A percentile compares a stretch with the other conserved stretches of the same genome.
Evolutionary conservation across 2,113 vertebrate genomes (phyloP).

Genomic region (Cyprichromis sp.): DNA sequence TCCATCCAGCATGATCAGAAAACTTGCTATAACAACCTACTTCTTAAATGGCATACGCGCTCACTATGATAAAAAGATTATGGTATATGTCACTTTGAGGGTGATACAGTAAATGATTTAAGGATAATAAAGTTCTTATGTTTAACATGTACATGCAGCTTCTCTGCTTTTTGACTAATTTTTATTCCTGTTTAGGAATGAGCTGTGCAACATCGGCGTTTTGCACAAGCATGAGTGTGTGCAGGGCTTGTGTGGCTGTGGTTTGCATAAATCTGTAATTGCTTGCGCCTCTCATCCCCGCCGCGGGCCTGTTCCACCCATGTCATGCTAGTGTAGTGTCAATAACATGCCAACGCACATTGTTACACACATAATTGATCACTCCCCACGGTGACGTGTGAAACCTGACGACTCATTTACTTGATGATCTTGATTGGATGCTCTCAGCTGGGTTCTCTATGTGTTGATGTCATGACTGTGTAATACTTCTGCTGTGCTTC

Average conservation of each 20-base stretch:
- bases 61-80: not conserved
- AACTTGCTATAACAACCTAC: fast-evolving
- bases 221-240: not conserved
- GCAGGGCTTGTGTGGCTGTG: not conserved
- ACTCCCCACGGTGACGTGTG: not conserved
- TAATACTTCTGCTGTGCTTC: not conserved
- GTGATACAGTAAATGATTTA: not conserved
- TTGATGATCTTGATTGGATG: not conserved
- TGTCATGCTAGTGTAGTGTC: slow-evolving; percentile 1
- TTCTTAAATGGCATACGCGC: fast-evolving
- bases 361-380: slow-evolving; percentile 16
- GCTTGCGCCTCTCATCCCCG: not conserved
- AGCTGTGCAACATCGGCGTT: not conserved
- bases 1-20: not conserved
- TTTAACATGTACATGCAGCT: not conserved
- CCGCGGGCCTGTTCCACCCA: not conserved
- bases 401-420: not conserved
- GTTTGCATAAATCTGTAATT: slow-evolving; percentile 25
- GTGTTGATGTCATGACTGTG: not conserved
- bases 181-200: not conserved
- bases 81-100: not conserved
- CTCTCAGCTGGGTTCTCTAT: not conserved
- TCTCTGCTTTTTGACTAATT: not conserved
- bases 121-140: not conserved
- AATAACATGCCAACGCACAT: not conserved